A percentile compares a stretch with the other conserved stretches of the same genome.
phyloP scores from a whole-genome alignment of 2,113 vertebrate genomes.

The Onychorhynchus coronatus region DNA sequence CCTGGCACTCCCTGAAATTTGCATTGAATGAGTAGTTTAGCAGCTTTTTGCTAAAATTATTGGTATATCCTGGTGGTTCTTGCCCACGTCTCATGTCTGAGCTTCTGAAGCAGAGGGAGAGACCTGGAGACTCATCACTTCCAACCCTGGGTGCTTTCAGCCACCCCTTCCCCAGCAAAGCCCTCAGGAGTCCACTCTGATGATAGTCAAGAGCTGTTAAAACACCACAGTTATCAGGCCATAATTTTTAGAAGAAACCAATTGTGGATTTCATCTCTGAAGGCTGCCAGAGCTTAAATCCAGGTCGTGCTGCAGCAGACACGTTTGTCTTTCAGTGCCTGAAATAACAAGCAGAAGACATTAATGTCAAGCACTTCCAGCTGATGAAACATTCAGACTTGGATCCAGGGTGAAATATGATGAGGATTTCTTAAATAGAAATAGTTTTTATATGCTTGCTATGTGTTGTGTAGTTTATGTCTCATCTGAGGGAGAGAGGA shows the following conservation, averaged over 20 bases:
- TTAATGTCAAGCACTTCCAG: slow-evolving; percentile 51
- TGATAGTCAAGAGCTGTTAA: background rate
- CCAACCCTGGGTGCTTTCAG: background rate
- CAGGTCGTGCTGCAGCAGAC: slow-evolving; percentile 1
- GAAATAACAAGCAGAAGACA: slow-evolving; percentile 54
- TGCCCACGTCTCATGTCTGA: rapidly evolving
- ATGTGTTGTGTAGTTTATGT: background rate
- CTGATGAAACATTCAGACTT: slow-evolving; percentile 35
- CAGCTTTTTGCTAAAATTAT: background rate
- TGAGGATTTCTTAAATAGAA: slow-evolving; percentile 23
- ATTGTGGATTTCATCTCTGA: background rate
- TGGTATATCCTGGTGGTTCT: background rate
- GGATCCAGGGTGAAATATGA: background rate
- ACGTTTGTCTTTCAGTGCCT: slow-evolving; percentile 37
- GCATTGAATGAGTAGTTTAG: background rate
- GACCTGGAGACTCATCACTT: background rate
- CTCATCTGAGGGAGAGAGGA: background rate
- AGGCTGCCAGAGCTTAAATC: background rate
- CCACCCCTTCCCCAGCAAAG: background rate
- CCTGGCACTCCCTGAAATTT: background rate
- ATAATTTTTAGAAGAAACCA: background rate
- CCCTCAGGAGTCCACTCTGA: background rate
- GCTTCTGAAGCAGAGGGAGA: background rate
- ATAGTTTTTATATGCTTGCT: background rate
- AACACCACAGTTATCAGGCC: background rate